Evolutionary conservation across 2,797 vertebrate genomes (phyloP).

Genomic region (Intellagama lesueurii): DNA sequence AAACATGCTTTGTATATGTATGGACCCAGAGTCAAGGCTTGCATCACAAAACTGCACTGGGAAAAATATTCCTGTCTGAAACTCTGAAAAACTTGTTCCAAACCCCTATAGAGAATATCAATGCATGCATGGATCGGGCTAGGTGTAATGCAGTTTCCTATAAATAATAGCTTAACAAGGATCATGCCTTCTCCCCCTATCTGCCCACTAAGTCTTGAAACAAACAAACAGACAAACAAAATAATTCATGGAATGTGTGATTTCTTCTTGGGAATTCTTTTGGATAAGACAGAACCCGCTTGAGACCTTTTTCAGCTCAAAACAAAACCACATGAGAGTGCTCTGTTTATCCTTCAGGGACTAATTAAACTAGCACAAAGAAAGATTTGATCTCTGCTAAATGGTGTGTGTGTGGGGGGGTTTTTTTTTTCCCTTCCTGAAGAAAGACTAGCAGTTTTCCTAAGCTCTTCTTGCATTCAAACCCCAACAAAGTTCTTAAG

Average conservation of each 20-base stretch:
- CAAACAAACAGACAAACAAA: background rate
- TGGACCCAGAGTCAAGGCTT: background rate
- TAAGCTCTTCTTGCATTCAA: constrained; percentile 3
- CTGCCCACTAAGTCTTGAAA: background rate
- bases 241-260: constrained; percentile 1
- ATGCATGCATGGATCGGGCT: background rate
- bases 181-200: background rate
- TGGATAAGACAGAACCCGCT: background rate
- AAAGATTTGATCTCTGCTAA: background rate
- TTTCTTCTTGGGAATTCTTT: constrained; percentile 1
- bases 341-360: background rate
- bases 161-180: background rate
- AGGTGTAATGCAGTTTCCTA: background rate
- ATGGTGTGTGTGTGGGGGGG: too few relatives aligned
- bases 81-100: background rate
- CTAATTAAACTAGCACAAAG: constrained; percentile 16
- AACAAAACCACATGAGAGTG: constrained; percentile 7
- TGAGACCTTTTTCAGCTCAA: constrained; percentile 1
- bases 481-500: background rate
- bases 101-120: background rate
- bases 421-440: background rate
- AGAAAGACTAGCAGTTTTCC: background rate
- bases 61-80: background rate
- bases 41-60: background rate
- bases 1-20: background rate